phyloP scores from a whole-genome alignment of 2,797 vertebrate species.

The Ctenopoma kingsleyae region DNA sequence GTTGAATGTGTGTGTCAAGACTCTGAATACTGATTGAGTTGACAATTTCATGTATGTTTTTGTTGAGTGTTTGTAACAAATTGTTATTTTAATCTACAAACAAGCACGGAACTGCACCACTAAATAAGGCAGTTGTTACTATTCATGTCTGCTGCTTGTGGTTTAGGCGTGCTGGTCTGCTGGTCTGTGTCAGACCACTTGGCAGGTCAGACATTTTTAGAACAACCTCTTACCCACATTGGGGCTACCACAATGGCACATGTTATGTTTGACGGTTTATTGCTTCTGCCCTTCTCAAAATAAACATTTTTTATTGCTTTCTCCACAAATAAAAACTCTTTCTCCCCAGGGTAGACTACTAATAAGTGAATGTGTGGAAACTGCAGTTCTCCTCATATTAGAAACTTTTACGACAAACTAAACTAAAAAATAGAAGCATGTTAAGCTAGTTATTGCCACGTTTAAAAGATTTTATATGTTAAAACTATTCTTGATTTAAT shows the following conservation, averaged over 20 bases:
- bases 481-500: too few relatives aligned
- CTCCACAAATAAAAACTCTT: too few relatives aligned
- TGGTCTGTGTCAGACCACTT: slow-evolving; percentile 60
- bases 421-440: too few relatives aligned
- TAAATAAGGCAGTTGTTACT: slow-evolving; percentile 62
- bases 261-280: slow-evolving; percentile 8
- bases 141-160: slow-evolving; percentile 1
- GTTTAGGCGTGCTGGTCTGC: slow-evolving; percentile 37
- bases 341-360: too few relatives aligned
- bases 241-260: slow-evolving; percentile 4
- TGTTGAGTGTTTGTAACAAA: background rate
- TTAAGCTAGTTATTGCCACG: background rate
- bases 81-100: background rate
- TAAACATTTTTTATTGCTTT: background rate
- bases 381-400: too few relatives aligned
- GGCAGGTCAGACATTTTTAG: slow-evolving; percentile 42
- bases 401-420: too few relatives aligned
- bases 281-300: slow-evolving; percentile 4
- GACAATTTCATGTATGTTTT: background rate
- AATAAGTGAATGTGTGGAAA: too few relatives aligned
- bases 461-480: too few relatives aligned
- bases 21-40: background rate
- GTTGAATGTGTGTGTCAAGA: background rate
- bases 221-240: slow-evolving; percentile 28
- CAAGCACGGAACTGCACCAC: slow-evolving; percentile 28